Evolutionary conservation across 2,113 vertebrate genomes (phyloP).

Genomic region (Heloderma charlesbogerti): DNA sequence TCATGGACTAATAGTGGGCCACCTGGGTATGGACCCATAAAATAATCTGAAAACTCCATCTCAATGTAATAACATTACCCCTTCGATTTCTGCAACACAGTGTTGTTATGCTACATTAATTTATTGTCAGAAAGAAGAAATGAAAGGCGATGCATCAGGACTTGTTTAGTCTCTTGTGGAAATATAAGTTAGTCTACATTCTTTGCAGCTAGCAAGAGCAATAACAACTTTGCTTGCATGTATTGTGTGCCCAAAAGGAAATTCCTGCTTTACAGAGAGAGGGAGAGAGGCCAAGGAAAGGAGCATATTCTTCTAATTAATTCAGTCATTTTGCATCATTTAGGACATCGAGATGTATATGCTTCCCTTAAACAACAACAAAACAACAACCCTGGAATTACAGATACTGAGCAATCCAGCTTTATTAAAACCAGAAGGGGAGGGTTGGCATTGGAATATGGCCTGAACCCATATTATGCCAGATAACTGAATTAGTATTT

Average conservation of each 20-base stretch:
- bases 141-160: constrained; percentile 47
- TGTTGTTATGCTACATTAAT: background rate
- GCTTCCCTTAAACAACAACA: constrained; percentile 25
- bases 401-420: constrained; percentile 11
- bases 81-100: background rate
- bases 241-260: constrained; percentile 57
- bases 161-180: constrained; percentile 39
- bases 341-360: background rate
- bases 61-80: constrained; percentile 22
- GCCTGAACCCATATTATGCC: background rate
- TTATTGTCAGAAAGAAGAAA: constrained; percentile 24
- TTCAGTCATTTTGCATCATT: constrained; percentile 51
- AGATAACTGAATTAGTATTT: background rate
- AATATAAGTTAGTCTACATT: constrained; percentile 50
- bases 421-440: constrained; percentile 1
- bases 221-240: constrained; percentile 15
- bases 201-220: constrained; percentile 46
- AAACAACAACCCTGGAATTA: constrained; percentile 21
- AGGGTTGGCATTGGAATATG: background rate
- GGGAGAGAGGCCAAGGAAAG: constrained; percentile 37
- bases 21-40: background rate
- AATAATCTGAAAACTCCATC: fast-evolving
- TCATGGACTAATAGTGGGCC: background rate
- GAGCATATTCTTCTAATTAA: constrained; percentile 64
- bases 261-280: constrained; percentile 55